These are phyloP conservation scores for Montifringilla adamsi DNA, from an alignment of 2,113 vertebrate species.

Conservation along the genomic window DNA sequence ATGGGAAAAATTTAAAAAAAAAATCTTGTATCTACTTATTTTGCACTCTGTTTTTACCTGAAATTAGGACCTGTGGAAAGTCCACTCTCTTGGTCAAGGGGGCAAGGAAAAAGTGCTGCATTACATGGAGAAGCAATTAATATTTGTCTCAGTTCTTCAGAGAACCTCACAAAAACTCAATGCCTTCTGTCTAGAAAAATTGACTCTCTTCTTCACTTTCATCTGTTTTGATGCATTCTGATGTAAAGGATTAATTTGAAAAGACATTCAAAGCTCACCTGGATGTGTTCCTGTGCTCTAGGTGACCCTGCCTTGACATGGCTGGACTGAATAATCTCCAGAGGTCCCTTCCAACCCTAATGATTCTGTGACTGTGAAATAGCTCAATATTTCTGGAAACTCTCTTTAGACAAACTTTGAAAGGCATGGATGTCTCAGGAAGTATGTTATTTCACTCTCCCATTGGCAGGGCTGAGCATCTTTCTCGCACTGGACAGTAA, in stretches of 20 bases:
- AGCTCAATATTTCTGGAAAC: not conserved
- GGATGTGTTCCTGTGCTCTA: not conserved
- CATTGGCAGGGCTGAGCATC: not conserved
- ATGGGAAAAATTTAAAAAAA: not conserved
- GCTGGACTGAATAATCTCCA: not conserved
- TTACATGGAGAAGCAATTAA: not conserved
- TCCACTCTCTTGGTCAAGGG: not conserved
- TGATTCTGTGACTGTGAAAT: not conserved
- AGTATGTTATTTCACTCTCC: not conserved
- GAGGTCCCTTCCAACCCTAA: not conserved
- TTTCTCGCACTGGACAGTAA: not conserved
- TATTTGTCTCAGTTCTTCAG: not conserved
- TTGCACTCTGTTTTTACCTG: not conserved
- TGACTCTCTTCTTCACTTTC: not conserved
- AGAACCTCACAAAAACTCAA: not conserved
- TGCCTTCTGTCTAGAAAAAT: not conserved
- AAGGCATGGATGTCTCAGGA: not conserved
- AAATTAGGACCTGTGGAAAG: not conserved
- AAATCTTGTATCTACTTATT: not conserved
- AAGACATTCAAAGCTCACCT: not conserved
- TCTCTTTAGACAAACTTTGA: not conserved
- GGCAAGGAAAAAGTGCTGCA: not conserved
- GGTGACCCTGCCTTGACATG: not conserved
- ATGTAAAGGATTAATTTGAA: not conserved
- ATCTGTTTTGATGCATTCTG: not conserved